Evolutionary conservation across 2,113 vertebrate genomes (phyloP).

Genomic region (Bufo bufo): DNA sequence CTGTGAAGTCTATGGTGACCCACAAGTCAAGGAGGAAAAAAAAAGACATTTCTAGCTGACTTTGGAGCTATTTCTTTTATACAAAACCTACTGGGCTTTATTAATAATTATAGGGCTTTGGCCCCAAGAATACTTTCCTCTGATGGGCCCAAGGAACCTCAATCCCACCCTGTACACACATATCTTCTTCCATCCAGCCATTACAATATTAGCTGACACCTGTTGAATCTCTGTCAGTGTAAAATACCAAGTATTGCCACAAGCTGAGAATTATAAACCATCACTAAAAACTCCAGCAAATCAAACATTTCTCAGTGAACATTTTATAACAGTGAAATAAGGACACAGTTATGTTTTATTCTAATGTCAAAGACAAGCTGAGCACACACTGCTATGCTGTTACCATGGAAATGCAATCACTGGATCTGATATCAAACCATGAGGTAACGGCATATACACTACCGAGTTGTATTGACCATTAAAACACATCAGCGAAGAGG

Average conservation of each 20-base stretch:
- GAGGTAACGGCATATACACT: slow-evolving; percentile 44
- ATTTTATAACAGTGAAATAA: slow-evolving; percentile 20
- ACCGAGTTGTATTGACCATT: slow-evolving; percentile 36
- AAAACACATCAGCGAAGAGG: slow-evolving; percentile 21
- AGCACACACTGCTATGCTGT: slow-evolving; percentile 44
- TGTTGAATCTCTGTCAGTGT: not conserved
- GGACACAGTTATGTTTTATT: slow-evolving; percentile 40
- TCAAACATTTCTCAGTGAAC: not conserved
- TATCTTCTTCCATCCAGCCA: too few species aligned
- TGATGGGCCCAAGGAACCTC: too few species aligned
- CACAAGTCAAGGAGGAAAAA: too few species aligned
- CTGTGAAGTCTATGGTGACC: not conserved
- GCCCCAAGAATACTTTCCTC: too few species aligned
- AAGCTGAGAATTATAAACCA: not conserved
- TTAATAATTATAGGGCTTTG: too few species aligned
- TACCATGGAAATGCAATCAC: slow-evolving; percentile 60
- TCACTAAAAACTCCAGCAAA: not conserved
- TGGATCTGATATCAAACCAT: slow-evolving; percentile 52
- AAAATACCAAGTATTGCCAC: not conserved
- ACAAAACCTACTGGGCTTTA: too few species aligned
- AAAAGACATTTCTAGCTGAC: too few species aligned
- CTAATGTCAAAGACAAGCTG: slow-evolving; percentile 45
- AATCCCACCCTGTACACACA: too few species aligned
- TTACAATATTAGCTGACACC: not conserved
- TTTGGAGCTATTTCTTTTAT: too few species aligned